Base-by-base conservation (phyloP, 1,140 invertebrate species). In the Pectinophora gossypiella region DNA sequence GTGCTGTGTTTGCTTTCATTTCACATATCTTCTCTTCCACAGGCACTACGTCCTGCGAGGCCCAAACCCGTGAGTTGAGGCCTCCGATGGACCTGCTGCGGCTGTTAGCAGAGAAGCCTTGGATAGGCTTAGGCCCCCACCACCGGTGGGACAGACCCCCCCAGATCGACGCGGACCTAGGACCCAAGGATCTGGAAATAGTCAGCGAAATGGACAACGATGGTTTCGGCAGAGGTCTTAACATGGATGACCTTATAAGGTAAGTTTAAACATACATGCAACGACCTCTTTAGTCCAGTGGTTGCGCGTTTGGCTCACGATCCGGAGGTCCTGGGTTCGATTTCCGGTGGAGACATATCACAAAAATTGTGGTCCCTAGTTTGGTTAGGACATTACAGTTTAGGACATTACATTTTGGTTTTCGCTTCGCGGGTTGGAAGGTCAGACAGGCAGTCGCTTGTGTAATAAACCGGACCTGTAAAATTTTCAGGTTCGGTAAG, bases 91-190 rank as follows among this genome's bases (percentile, higher is more conserved):
- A 81, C 47, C 44, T 85, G 0, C 61, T 82, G 0, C 71, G 77
- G 0, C 13, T 82, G 2, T 58, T 85, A 15, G 49, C 68, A 0
- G 70, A 76, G 32, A 74, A 70, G 20, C 76, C 75, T 15, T 76
- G 75, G 76, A 56, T 61, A 20, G 61, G 47, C 7, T 22, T 58
- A 9, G 52, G 48, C 0, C 55, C 59, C 0, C 60, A 74, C 48
- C 57, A 64, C 36, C 73, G 64, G 44, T 76, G 67, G 72, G 76
- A 79, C 32, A 35, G 61, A 10, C 48, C 51, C 0, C 69, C 72
- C 9, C 56, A 51, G n/a, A 68, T 72, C 15, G 64, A 66, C 15
- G 21, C 59, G 19, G 65, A 71, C 18, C 23, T 56, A 12, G 55
- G 48, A 2, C 32, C 27, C 7, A 32, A 32, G 6, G 9, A 32